Evolutionary conservation across 2,113 vertebrate species (phyloP).

Genomic region (Periophthalmodon schlosseri): DNA sequence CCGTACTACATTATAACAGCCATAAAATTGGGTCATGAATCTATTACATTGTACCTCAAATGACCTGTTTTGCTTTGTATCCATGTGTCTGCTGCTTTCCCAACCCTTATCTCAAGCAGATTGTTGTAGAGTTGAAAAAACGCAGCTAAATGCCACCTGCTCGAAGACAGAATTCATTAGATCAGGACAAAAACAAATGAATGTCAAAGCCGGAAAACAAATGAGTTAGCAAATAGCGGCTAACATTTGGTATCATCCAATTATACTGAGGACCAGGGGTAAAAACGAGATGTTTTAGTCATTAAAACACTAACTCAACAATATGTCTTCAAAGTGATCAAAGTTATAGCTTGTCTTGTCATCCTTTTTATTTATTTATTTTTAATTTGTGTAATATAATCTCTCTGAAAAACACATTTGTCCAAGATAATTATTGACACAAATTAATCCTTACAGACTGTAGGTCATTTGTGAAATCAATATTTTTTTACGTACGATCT

Average conservation of each 20-base stretch:
- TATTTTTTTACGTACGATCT: no score
- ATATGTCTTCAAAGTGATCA: no score
- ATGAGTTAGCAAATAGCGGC: background rate
- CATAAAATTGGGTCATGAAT: background rate
- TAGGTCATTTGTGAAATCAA: no score
- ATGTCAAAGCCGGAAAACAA: constrained; percentile 5
- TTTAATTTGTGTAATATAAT: no score
- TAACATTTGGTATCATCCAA: background rate
- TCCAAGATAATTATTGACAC: no score
- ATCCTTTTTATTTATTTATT: background rate
- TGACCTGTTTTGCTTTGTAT: background rate
- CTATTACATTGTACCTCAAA: background rate
- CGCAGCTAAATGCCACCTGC: background rate
- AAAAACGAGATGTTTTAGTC: background rate
- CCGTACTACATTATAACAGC: no score
- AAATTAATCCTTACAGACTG: no score
- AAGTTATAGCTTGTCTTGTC: background rate
- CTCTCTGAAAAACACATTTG: no score
- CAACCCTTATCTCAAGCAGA: background rate
- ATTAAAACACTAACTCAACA: background rate
- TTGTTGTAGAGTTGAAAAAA: background rate
- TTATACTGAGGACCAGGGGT: background rate
- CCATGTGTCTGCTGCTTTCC: background rate
- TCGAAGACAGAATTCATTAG: constrained; percentile 6
- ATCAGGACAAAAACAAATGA: constrained; percentile 12